Evolutionary conservation across 2,888 invertebrate species (phyloP).

Genomic region (Dione juno): DNA sequence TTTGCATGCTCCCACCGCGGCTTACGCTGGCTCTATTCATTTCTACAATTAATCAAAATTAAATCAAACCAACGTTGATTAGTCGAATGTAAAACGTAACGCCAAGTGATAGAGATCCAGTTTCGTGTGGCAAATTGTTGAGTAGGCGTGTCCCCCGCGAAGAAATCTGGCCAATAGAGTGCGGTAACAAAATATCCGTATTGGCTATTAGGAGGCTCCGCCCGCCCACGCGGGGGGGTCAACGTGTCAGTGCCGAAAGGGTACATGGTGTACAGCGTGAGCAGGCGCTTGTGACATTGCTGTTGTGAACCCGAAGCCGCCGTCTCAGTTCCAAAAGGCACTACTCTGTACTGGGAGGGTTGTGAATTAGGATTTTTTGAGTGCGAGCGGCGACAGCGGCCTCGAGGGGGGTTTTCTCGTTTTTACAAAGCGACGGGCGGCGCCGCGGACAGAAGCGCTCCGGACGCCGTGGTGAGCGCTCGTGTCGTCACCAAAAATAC

Average conservation of each 20-base stretch:
- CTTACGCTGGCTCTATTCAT: conserved; percentile 68
- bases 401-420: conserved; percentile 59
- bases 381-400: conserved; percentile 51
- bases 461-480: conserved; percentile 75
- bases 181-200: conserved; percentile 84
- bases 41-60: conserved; percentile 83
- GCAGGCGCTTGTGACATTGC: conserved; percentile 52
- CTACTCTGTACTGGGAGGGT: conserved; percentile 52
- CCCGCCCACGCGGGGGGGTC: conserved; percentile 61
- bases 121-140: conserved; percentile 54
- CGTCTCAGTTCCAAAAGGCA: conserved; percentile 55
- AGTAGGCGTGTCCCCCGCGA: conserved; percentile 78
- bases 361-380: conserved; percentile 62
- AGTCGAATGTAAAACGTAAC: conserved; percentile 57
- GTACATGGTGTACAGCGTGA: conserved; percentile 48
- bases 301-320: conserved; percentile 29
- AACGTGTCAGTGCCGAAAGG: conserved; percentile 47
- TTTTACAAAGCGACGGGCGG: conserved; percentile 63
- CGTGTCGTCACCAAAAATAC: conserved; percentile 53
- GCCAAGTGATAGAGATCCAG: conserved; percentile 52
- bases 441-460: conserved; percentile 74
- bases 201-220: conserved; percentile 84
- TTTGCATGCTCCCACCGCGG: conserved; percentile 40
- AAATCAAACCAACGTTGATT: conserved; percentile 65
- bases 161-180: conserved; percentile 85